phyloP scores from a whole-genome alignment of 2,797 vertebrate genomes.

The Cuniculus paca region DNA sequence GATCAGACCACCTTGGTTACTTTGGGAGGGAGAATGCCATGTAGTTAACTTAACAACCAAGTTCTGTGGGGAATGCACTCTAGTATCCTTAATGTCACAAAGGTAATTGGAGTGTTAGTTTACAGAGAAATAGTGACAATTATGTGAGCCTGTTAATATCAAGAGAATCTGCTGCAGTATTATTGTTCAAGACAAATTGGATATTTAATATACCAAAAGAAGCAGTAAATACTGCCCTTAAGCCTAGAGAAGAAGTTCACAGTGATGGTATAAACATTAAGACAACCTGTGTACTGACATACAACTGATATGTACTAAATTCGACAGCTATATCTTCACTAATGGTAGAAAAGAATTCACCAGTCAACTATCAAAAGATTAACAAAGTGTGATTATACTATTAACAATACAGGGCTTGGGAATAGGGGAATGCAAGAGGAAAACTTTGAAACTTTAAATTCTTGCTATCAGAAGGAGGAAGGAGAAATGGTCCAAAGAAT shows the following conservation, averaged over 20 bases:
- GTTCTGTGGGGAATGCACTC: neutral
- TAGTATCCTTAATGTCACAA: neutral
- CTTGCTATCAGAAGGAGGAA: neutral
- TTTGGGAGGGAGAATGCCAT: neutral
- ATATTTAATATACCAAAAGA: neutral
- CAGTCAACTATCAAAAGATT: neutral
- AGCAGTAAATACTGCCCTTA: neutral
- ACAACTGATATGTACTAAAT: neutral
- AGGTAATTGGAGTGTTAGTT: neutral
- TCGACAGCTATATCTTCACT: neutral
- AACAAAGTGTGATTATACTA: neutral
- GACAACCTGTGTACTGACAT: neutral
- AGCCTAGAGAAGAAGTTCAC: neutral
- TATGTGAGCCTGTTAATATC: neutral
- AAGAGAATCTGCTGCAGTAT: neutral
- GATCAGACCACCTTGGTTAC: neutral
- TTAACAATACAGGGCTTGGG: neutral
- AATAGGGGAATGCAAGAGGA: neutral
- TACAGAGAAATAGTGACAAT: neutral
- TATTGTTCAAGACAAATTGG: neutral
- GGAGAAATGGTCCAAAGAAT: neutral
- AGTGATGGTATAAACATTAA: neutral
- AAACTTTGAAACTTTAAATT: neutral
- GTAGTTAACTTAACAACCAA: neutral
- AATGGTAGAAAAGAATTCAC: neutral